phyloP scores from a whole-genome alignment of 1,140 invertebrate genomes.

The Euura lappo region DNA sequence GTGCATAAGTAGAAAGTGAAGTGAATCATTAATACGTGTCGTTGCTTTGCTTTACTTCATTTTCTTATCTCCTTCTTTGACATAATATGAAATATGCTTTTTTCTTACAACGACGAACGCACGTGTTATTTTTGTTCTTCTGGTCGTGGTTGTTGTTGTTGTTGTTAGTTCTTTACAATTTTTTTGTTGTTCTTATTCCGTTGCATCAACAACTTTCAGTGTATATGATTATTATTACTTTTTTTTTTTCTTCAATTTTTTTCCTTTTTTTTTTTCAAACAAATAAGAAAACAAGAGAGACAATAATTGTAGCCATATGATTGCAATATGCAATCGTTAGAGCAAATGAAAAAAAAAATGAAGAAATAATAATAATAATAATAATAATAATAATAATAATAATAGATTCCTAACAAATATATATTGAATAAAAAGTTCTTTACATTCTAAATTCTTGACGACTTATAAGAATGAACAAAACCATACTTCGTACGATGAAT shows the following conservation, averaged over 20 bases:
- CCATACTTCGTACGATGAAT: conserved; percentile 24
- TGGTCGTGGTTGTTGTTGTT: too few species aligned
- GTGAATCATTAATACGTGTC: conserved; percentile 12
- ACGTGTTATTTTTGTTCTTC: conserved; percentile 11
- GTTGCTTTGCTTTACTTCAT: conserved; percentile 16
- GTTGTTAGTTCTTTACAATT: too few species aligned
- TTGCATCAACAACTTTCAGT: conserved; percentile 28
- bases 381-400: conserved; percentile 14
- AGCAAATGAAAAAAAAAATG: conserved; percentile 22
- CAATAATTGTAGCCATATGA: conserved; percentile 44
- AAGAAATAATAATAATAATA: too few species aligned
- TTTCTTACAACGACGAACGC: conserved; percentile 28
- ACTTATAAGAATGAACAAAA: conserved; percentile 33
- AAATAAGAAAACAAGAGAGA: conserved; percentile 46
- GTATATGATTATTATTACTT: conserved; percentile 31
- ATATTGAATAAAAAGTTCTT: conserved; percentile 49
- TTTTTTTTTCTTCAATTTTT: too few species aligned
- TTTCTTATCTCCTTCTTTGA: too few species aligned
- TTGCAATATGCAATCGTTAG: conserved; percentile 44
- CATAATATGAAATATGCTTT: conserved; percentile 28
- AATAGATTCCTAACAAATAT: conserved; percentile 48
- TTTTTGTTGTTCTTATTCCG: background rate
- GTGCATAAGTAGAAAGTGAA: background rate
- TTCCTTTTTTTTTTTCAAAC: too few species aligned
- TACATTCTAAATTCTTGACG: conserved; percentile 39